These are phyloP conservation scores for Invenusta paracnida DNA, from an alignment of 2,888 invertebrate species.

Conservation along the genomic window DNA sequence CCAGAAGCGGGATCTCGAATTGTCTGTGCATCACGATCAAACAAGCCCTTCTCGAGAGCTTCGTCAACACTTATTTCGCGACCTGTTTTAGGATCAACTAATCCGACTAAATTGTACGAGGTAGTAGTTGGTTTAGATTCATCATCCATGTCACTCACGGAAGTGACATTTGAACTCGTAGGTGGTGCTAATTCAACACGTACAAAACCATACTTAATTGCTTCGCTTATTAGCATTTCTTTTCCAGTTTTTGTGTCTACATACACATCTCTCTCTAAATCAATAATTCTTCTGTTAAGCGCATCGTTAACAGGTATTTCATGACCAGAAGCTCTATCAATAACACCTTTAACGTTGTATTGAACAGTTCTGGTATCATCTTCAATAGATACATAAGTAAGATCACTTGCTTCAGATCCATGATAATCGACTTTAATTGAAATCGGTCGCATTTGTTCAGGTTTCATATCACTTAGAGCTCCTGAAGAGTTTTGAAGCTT, in stretches of 20 bases:
- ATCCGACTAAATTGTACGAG: slow-evolving; percentile 20
- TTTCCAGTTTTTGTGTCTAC: not conserved
- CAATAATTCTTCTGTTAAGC: slow-evolving; percentile 76
- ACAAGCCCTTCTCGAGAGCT: slow-evolving; percentile 32
- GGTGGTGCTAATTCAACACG: not conserved
- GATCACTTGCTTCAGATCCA: slow-evolving; percentile 3
- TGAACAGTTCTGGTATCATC: not conserved
- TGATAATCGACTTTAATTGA: slow-evolving; percentile 3
- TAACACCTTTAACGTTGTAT: slow-evolving; percentile 46
- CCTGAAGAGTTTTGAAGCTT: not conserved
- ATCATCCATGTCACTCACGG: slow-evolving; percentile 33
- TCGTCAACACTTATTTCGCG: slow-evolving; percentile 36
- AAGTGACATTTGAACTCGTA: slow-evolving; percentile 36
- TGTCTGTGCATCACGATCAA: slow-evolving; percentile 29
- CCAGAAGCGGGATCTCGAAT: slow-evolving; percentile 21
- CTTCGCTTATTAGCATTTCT: not conserved
- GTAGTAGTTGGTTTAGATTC: slow-evolving; percentile 7
- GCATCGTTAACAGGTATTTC: slow-evolving; percentile 67
- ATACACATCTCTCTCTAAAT: slow-evolving; percentile 66
- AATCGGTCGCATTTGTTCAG: not conserved
- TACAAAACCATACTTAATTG: slow-evolving; percentile 19
- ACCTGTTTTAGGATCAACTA: slow-evolving; percentile 37
- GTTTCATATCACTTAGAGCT: not conserved
- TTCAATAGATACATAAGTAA: slow-evolving; percentile 10
- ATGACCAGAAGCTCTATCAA: slow-evolving; percentile 60